Percentiles rank a stretch among this genome's conserved stretches.
Evolutionary conservation across 2,113 vertebrate species (phyloP).

Genomic region (Cairina moschata): DNA sequence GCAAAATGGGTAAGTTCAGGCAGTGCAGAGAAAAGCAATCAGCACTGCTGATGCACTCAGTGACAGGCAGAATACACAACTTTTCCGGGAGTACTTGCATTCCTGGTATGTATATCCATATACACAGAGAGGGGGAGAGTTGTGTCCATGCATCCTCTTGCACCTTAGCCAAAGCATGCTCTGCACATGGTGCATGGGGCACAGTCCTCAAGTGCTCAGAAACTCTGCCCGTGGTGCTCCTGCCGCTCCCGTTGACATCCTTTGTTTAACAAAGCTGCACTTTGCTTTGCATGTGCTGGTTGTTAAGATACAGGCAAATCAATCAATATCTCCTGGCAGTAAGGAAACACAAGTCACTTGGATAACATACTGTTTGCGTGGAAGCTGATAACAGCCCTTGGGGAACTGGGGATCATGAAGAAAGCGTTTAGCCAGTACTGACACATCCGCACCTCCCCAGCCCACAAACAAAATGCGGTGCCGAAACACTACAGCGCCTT

Average conservation of each 20-base stretch:
- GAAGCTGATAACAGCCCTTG: neutral
- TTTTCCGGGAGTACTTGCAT: neutral
- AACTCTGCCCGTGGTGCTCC: neutral
- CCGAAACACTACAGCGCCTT: neutral
- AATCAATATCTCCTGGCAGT: neutral
- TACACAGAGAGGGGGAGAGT: neutral
- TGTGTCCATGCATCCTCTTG: neutral
- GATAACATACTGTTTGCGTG: neutral
- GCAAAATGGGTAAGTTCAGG: too few relatives aligned
- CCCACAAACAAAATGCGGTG: neutral
- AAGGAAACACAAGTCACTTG: neutral
- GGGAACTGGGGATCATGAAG: neutral
- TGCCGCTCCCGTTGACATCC: neutral
- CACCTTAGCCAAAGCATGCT: neutral
- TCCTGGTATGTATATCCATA: neutral
- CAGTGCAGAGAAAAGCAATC: too few relatives aligned
- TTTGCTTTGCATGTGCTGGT: neutral
- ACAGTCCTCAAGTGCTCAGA: neutral
- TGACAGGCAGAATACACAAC: neutral
- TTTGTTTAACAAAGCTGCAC: neutral
- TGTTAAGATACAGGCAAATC: neutral
- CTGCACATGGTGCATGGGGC: neutral
- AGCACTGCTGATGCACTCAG: neutral
- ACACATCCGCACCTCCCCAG: neutral
- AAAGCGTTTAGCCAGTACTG: neutral